phyloP scores from a whole-genome alignment of 2,888 invertebrate genomes.

The Hypercompe scribonia region DNA sequence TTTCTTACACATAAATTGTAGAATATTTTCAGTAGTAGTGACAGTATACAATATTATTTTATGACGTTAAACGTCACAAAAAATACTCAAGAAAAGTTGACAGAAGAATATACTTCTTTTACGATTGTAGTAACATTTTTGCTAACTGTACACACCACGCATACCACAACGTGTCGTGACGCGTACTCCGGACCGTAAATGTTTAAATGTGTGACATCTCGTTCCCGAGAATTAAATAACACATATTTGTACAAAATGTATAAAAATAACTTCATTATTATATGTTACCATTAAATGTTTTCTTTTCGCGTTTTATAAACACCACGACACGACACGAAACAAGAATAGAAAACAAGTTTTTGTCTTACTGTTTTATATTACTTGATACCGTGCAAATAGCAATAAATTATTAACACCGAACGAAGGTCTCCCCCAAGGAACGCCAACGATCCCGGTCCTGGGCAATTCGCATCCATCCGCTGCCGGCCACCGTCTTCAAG shows the following conservation, averaged over 20 bases:
- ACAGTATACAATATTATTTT: too few species aligned
- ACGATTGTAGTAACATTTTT: not conserved
- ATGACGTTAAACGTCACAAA: not conserved
- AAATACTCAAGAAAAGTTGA: not conserved
- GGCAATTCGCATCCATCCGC: too few species aligned
- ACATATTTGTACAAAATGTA: constrained; percentile 6
- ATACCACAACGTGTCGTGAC: constrained; percentile 5
- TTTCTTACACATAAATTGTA: not conserved
- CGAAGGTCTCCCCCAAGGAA: too few species aligned
- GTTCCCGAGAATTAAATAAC: constrained; percentile 8
- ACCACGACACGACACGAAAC: too few species aligned
- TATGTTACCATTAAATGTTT: not conserved
- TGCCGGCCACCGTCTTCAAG: too few species aligned
- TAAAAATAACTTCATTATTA: constrained; percentile 7
- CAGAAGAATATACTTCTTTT: not conserved
- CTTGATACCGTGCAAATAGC: not conserved
- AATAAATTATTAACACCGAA: not conserved
- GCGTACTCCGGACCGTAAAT: constrained; percentile 7
- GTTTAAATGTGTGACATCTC: constrained; percentile 11
- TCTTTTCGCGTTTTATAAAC: not conserved
- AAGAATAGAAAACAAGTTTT: not conserved
- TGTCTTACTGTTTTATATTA: not conserved
- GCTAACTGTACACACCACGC: constrained; percentile 3
- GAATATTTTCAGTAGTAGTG: not conserved
- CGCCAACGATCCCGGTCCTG: too few species aligned